These are phyloP conservation scores for Drosophila subobscura DNA, from an alignment of 1,140 invertebrate genomes.

Conservation along the genomic window DNA sequence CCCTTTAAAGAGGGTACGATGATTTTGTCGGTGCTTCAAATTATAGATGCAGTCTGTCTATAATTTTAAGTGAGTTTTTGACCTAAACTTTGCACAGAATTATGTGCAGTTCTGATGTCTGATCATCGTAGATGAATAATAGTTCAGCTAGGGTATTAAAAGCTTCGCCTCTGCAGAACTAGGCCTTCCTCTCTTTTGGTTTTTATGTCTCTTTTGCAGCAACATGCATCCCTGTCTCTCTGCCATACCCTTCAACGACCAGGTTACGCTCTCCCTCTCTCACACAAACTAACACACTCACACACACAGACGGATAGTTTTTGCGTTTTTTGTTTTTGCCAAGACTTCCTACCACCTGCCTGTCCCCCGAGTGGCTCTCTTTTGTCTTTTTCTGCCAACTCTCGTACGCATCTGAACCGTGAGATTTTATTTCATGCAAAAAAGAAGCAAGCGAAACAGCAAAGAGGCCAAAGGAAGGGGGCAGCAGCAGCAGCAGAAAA, in stretches of 20 bases:
- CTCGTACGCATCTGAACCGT: constrained; percentile 79
- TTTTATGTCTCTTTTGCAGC: constrained; percentile 72
- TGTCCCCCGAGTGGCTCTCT: constrained; percentile 45
- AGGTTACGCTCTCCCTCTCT: constrained; percentile 17
- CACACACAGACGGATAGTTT: constrained; percentile 47
- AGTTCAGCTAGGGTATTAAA: too few relatives aligned
- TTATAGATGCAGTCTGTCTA: too few relatives aligned
- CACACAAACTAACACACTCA: too few relatives aligned
- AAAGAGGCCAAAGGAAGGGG: constrained; percentile 1
- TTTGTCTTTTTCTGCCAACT: constrained; percentile 62
- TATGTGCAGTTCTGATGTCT: too few relatives aligned
- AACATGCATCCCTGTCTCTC: constrained; percentile 21
- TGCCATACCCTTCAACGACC: constrained; percentile 9
- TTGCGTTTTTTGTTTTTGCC: constrained; percentile 51
- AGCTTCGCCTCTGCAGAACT: too few relatives aligned
- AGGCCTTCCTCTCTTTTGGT: not conserved
- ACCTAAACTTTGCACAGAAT: too few relatives aligned
- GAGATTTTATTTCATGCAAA: constrained; percentile 82
- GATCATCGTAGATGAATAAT: too few relatives aligned
- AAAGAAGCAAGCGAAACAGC: constrained; percentile 54
- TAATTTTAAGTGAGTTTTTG: too few relatives aligned
- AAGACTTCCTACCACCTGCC: constrained; percentile 77
- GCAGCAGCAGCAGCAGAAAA: constrained; percentile 14
- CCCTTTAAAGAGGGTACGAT: too few relatives aligned
- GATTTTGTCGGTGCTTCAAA: too few relatives aligned